Evolutionary conservation across 1,140 invertebrate genomes (phyloP).

Genomic region (Drosophila teissieri): DNA sequence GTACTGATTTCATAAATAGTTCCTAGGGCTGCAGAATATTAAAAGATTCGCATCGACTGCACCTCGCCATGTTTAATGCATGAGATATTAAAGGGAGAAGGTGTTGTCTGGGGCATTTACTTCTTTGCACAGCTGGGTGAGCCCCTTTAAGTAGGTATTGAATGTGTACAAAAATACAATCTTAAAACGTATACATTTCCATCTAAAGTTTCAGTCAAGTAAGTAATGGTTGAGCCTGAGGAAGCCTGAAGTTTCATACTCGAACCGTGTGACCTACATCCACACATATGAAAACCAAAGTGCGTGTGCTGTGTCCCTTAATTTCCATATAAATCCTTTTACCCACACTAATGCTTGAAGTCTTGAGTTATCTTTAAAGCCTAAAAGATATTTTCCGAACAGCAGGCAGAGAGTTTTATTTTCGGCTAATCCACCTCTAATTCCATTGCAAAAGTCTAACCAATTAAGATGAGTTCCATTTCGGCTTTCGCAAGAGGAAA

Average conservation of each 20-base stretch:
- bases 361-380: slow-evolving; percentile 8
- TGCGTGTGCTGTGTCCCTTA: too few relatives aligned
- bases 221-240: too few relatives aligned
- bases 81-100: not conserved
- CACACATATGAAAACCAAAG: too few relatives aligned
- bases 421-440: slow-evolving; percentile 30
- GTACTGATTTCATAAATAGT: slow-evolving; percentile 26
- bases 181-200: too few relatives aligned
- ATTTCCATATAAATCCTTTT: too few relatives aligned
- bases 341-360: not conserved
- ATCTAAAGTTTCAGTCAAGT: too few relatives aligned
- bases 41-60: slow-evolving; percentile 13
- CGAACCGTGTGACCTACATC: too few relatives aligned
- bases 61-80: slow-evolving; percentile 40
- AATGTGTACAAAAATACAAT: too few relatives aligned
- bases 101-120: slow-evolving; percentile 1
- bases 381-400: not conserved
- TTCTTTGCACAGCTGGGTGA: not conserved
- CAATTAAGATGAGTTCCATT: slow-evolving; percentile 56
- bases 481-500: slow-evolving; percentile 42
- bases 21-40: slow-evolving; percentile 32
- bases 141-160: not conserved
- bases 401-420: slow-evolving; percentile 11
- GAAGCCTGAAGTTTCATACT: too few relatives aligned
- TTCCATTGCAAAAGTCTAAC: slow-evolving; percentile 31